Conservation (phyloP, 2,888 invertebrate genomes). For the Apodemia mormo region DNA sequence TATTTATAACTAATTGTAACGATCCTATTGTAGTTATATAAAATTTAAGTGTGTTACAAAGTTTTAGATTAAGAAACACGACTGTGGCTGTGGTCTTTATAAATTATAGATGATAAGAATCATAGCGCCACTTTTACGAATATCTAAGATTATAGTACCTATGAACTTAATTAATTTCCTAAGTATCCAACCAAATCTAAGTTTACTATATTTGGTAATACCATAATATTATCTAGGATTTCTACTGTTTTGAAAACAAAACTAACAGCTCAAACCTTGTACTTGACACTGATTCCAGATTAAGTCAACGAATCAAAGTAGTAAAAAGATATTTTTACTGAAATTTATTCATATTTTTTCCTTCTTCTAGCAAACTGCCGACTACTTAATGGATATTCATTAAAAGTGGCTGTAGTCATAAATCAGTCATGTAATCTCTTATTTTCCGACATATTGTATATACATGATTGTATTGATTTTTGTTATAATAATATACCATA, state of each 20-base stretch:
- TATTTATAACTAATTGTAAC: not conserved
- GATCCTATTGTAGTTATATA: conserved; percentile 30
- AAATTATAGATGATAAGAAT: conserved; percentile 53
- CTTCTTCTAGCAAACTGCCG: too few species aligned
- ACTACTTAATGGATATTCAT: not conserved
- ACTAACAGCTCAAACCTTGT: too few species aligned
- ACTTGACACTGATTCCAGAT: too few species aligned
- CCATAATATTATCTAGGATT: too few species aligned
- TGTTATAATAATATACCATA: not conserved
- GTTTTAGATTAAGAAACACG: conserved; percentile 48
- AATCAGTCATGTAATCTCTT: conserved; percentile 7
- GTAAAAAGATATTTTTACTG: too few species aligned
- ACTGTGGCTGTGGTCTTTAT: conserved; percentile 68
- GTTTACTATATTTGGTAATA: too few species aligned
- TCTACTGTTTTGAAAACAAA: too few species aligned
- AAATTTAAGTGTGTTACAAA: conserved; percentile 31
- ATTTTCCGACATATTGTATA: not conserved
- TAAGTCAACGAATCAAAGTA: too few species aligned
- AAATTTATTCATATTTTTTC: too few species aligned
- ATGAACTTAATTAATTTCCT: too few species aligned
- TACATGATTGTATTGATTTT: not conserved
- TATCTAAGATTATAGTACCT: not conserved
- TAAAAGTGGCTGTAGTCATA: conserved; percentile 10
- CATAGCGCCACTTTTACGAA: conserved; percentile 45
- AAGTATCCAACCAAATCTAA: too few species aligned